Percentiles rank a stretch among this genome's conserved stretches.
phyloP scores from a whole-genome alignment of 2,888 invertebrate genomes.

The Tholera decimalis region DNA sequence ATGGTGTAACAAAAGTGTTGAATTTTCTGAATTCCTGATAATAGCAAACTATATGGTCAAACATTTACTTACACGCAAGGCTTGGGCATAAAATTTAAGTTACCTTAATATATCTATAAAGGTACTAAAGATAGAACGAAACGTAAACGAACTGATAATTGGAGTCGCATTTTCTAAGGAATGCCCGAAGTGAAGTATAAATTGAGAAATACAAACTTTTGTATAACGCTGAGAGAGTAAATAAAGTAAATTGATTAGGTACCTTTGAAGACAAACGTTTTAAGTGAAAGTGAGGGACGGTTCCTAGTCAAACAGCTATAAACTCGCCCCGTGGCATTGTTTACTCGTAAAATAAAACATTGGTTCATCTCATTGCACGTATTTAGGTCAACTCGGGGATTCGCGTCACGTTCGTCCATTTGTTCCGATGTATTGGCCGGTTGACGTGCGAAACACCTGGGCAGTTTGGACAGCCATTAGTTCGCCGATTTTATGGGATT shows the following conservation, averaged over 20 bases:
- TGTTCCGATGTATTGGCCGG: constrained; percentile 85
- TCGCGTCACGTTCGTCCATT: constrained; percentile 86
- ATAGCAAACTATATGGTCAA: too few species aligned
- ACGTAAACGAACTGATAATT: background rate
- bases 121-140: background rate
- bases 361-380: constrained; percentile 65
- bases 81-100: accelerated
- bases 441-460: constrained; percentile 83
- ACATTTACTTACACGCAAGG: too few species aligned
- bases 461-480: constrained; percentile 71
- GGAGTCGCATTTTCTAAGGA: background rate
- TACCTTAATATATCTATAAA: background rate
- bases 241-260: constrained; percentile 52
- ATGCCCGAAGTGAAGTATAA: background rate
- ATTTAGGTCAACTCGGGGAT: constrained; percentile 78
- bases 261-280: constrained; percentile 48
- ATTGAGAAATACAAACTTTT: constrained; percentile 32
- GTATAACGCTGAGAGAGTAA: background rate
- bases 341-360: constrained; percentile 66
- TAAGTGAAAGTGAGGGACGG: constrained; percentile 50
- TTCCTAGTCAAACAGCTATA: constrained; percentile 53
- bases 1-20: too few species aligned
- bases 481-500: constrained; percentile 62
- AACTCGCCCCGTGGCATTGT: constrained; percentile 59
- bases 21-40: too few species aligned